phyloP scores from a whole-genome alignment of 2,113 vertebrate genomes.

The Recurvirostra avosetta region DNA sequence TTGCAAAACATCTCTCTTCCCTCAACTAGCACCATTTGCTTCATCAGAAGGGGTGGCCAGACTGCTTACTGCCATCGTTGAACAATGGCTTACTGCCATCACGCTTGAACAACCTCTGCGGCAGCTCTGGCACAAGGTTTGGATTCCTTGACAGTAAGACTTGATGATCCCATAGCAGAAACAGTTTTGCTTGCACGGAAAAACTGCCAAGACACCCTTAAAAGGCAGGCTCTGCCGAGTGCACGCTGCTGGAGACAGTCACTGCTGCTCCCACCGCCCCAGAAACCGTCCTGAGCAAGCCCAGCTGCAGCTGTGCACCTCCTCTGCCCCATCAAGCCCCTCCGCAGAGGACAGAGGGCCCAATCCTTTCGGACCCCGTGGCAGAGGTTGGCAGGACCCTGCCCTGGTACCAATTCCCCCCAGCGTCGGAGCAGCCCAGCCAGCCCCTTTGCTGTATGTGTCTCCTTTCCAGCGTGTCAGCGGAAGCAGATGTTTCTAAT shows the following conservation, averaged over 20 bases:
- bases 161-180: conserved; percentile 40
- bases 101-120: neutral
- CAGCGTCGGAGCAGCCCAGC: fast-evolving
- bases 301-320: neutral
- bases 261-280: neutral
- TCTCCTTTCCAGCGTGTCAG: neutral
- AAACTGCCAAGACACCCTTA: conserved; percentile 54
- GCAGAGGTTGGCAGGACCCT: neutral
- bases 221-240: conserved; percentile 27
- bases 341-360: neutral
- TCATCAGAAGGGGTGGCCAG: neutral
- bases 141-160: conserved; percentile 56
- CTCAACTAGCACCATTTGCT: neutral
- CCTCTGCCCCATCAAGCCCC: neutral
- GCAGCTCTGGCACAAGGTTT: conserved; percentile 43
- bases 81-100: neutral
- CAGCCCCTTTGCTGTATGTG: neutral
- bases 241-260: neutral
- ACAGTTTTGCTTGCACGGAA: conserved; percentile 39
- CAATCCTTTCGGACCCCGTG: fast-evolving
- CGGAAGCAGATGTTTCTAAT: conserved; percentile 41
- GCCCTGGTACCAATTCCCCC: neutral
- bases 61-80: neutral
- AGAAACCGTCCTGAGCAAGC: neutral
- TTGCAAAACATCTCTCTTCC: neutral